phyloP scores from a whole-genome alignment of 2,113 vertebrate genomes.

The Nesoenas mayeri region DNA sequence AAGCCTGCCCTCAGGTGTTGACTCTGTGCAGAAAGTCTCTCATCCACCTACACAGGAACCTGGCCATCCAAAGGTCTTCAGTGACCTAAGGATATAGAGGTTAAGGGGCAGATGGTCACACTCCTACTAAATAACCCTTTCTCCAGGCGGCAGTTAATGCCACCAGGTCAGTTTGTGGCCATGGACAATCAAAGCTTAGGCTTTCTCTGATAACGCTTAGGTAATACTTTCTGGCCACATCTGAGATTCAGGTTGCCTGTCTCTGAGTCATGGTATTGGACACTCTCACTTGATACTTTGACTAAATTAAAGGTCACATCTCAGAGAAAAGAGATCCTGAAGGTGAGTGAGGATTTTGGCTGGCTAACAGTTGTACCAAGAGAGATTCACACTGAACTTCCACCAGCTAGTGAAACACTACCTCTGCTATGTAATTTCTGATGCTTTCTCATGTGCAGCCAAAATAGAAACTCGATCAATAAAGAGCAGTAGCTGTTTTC shows the following conservation, averaged over 20 bases:
- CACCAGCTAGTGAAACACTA: neutral
- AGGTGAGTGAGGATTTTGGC: neutral
- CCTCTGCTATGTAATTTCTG: neutral
- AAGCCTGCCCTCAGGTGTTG: rapidly evolving
- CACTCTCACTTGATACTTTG: neutral
- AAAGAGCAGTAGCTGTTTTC: neutral
- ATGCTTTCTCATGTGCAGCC: neutral
- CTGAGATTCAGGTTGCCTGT: neutral
- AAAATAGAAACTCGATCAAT: neutral
- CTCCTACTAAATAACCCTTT: neutral
- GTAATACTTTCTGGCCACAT: neutral
- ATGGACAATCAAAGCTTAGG: neutral
- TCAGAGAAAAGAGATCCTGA: neutral
- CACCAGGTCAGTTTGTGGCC: neutral
- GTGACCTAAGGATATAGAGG: neutral
- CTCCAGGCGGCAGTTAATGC: neutral
- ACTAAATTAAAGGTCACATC: neutral
- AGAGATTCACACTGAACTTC: neutral
- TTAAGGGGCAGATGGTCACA: neutral
- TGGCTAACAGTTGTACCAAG: neutral
- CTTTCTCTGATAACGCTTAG: neutral
- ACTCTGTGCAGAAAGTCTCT: neutral
- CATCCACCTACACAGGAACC: neutral
- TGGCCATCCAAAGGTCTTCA: neutral
- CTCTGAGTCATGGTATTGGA: neutral